Conservation (phyloP, 2,797 vertebrate species). For the Lycodopsis pacificus region DNA sequence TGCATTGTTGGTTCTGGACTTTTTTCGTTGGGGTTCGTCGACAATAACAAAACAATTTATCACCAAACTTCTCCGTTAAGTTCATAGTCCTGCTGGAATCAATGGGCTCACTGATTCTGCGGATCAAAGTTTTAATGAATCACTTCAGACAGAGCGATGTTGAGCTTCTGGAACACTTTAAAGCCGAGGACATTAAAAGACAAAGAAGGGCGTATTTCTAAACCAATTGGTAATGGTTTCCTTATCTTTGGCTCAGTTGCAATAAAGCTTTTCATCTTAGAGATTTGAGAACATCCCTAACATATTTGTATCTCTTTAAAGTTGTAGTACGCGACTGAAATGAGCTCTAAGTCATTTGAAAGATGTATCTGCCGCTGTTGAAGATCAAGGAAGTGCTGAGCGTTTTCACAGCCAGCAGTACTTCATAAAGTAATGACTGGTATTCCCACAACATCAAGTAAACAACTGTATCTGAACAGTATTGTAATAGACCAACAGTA, state of each 20-base stretch:
- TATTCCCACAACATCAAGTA: not conserved
- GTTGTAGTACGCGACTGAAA: slow-evolving; percentile 31
- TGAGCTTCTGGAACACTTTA: not conserved
- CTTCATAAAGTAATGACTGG: not conserved
- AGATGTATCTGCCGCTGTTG: not conserved
- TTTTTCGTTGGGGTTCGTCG: not conserved
- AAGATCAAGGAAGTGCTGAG: not conserved
- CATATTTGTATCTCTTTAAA: slow-evolving; percentile 33
- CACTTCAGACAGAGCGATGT: not conserved
- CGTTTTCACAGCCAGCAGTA: not conserved
- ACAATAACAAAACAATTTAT: not conserved
- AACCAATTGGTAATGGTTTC: slow-evolving; percentile 34
- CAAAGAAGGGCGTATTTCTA: not conserved
- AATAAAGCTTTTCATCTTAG: slow-evolving; percentile 36
- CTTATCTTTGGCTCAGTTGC: slow-evolving; percentile 49
- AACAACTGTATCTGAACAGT: not conserved
- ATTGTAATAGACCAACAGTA: not conserved
- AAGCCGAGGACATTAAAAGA: slow-evolving; percentile 20
- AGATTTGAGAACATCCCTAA: slow-evolving; percentile 36
- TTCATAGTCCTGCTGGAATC: not conserved
- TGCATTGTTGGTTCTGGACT: not conserved
- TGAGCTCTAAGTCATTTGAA: slow-evolving; percentile 9
- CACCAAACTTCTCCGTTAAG: not conserved
- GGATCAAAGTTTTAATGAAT: not conserved
- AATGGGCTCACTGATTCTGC: not conserved